Evolutionary conservation across 2,113 vertebrate genomes (phyloP).

Genomic region (Leiothrix lutea): DNA sequence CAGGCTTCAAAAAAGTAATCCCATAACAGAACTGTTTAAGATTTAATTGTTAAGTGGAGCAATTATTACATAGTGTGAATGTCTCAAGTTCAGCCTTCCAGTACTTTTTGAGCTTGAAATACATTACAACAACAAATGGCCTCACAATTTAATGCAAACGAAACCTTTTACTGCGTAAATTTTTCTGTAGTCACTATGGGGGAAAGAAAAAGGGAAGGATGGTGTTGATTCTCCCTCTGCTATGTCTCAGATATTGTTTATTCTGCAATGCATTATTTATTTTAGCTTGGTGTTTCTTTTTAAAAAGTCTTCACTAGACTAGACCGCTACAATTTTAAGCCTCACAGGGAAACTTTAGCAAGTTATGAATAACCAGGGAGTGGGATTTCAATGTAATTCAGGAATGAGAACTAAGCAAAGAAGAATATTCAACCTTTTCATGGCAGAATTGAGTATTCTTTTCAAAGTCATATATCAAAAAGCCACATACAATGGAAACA

Average conservation of each 20-base stretch:
- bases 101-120: not conserved
- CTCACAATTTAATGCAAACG: not conserved
- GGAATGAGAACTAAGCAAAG: slow-evolving; percentile 65
- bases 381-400: slow-evolving; percentile 64
- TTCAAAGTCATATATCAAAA: slow-evolving; percentile 75
- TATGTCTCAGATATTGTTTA: slow-evolving; percentile 17
- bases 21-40: not conserved
- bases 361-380: slow-evolving; percentile 45
- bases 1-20: not conserved
- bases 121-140: not conserved
- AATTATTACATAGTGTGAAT: not conserved
- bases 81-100: not conserved
- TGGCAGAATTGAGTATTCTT: slow-evolving; percentile 66
- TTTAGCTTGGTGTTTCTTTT: slow-evolving; percentile 37
- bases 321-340: not conserved
- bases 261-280: slow-evolving; percentile 27
- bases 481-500: slow-evolving; percentile 74
- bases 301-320: not conserved
- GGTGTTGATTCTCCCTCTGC: not conserved
- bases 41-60: not conserved
- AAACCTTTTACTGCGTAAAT: not conserved
- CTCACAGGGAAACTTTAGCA: slow-evolving; percentile 38
- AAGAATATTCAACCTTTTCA: slow-evolving; percentile 66
- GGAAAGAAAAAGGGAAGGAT: not conserved
- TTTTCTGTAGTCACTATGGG: not conserved